Percentiles rank a stretch among this genome's conserved stretches.
phyloP scores from a whole-genome alignment of 2,888 invertebrate genomes.

The Alentia gelatinosa region DNA sequence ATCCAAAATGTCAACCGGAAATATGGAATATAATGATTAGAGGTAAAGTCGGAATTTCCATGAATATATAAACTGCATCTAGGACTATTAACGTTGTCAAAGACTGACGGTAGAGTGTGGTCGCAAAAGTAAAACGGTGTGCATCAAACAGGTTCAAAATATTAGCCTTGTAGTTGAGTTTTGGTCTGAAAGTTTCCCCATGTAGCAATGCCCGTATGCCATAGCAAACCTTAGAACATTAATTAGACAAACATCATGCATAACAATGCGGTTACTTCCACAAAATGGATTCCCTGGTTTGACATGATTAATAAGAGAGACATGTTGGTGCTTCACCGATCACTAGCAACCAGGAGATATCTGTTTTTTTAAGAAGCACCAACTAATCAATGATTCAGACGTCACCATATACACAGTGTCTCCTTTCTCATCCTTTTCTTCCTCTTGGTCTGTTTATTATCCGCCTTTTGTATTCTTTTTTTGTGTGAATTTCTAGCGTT shows the following conservation, averaged over 20 bases:
- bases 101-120: slow-evolving; percentile 11
- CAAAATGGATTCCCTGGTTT: not conserved
- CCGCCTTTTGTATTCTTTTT: no score
- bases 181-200: not conserved
- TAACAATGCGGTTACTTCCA: not conserved
- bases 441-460: no score
- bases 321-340: not conserved
- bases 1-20: not conserved
- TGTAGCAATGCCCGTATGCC: slow-evolving; percentile 1
- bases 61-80: slow-evolving; percentile 22
- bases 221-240: not conserved
- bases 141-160: slow-evolving; percentile 17
- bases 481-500: not conserved
- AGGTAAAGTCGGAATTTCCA: slow-evolving; percentile 16
- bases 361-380: not conserved
- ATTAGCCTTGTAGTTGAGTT: not conserved
- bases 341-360: not conserved
- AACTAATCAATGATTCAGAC: not conserved
- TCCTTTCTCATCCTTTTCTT: not conserved
- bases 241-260: not conserved
- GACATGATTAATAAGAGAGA: not conserved
- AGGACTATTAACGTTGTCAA: not conserved
- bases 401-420: not conserved
- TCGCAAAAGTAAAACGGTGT: not conserved
- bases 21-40: not conserved